Evolutionary conservation across 2,797 vertebrate genomes (phyloP).

Genomic region (Poeciliopsis presidionis): DNA sequence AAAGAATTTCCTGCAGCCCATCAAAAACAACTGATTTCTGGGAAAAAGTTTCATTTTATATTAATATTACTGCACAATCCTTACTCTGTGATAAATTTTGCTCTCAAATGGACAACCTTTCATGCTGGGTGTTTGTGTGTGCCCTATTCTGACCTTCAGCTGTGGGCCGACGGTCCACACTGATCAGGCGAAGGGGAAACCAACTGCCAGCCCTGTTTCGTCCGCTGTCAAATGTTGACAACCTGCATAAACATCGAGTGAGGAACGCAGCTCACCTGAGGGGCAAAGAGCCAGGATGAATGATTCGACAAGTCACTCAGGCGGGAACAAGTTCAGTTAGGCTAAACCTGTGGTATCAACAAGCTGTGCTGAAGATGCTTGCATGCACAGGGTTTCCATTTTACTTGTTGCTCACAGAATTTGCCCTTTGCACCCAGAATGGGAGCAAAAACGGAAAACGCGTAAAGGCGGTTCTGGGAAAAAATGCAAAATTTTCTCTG

Average conservation of each 20-base stretch:
- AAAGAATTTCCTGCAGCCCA: conserved; percentile 23
- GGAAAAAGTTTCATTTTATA: conserved; percentile 8
- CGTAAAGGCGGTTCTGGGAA: background rate
- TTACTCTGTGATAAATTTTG: conserved; percentile 52
- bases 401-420: background rate
- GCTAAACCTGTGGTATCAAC: conserved; percentile 28
- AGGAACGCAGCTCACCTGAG: conserved; percentile 49
- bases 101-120: conserved; percentile 42
- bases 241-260: conserved; percentile 67
- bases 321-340: conserved; percentile 19
- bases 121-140: conserved; percentile 14
- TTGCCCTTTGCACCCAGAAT: background rate
- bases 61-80: background rate
- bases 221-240: conserved; percentile 72
- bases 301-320: conserved; percentile 52
- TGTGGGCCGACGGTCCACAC: conserved; percentile 58
- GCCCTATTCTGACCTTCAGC: conserved; percentile 67
- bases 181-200: conserved; percentile 46
- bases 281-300: conserved; percentile 49
- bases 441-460: background rate
- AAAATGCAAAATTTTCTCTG: background rate
- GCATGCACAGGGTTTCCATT: background rate
- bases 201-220: conserved; percentile 45
- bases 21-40: conserved; percentile 7
- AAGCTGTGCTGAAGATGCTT: background rate